Evolutionary conservation across 2,888 invertebrate species (phyloP).

Genomic region (Gibbula magus): DNA sequence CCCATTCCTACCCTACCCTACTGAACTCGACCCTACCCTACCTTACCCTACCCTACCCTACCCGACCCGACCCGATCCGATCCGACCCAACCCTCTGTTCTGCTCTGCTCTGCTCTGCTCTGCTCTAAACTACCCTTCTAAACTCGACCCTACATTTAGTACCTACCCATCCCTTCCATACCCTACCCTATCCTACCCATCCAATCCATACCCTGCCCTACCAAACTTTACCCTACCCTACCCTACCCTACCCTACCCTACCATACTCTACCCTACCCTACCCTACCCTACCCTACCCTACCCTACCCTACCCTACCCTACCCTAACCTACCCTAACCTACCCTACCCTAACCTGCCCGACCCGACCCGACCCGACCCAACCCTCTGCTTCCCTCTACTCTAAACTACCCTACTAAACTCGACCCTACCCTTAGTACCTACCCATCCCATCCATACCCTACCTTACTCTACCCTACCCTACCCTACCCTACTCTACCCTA

Average conservation of each 20-base stretch:
- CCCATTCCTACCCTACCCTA: constrained; percentile 34
- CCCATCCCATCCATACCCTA: background rate
- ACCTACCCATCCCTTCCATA: constrained; percentile 11
- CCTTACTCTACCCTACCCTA: background rate
- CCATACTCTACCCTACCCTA: no score
- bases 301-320: no score
- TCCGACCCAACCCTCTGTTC: constrained; percentile 28
- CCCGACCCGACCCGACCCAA: constrained; percentile 31
- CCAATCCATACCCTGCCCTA: constrained; percentile 19
- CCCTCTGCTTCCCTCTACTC: constrained; percentile 28
- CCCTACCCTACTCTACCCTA: constrained; percentile 25
- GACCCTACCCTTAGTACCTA: background rate
- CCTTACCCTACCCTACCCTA: constrained; percentile 34
- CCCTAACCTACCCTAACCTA: no score
- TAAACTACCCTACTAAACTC: background rate
- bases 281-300: constrained; percentile 26
- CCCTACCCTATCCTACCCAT: constrained; percentile 28
- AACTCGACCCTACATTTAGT: constrained; percentile 33
- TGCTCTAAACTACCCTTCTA: constrained; percentile 25
- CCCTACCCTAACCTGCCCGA: constrained; percentile 32
- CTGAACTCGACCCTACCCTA: constrained; percentile 31
- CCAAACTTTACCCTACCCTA: constrained; percentile 31
- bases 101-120: constrained; percentile 27
- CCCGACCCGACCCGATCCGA: constrained; percentile 30
- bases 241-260: no score